phyloP scores from a whole-genome alignment of 2,113 vertebrate species.

The Neogobius melanostomus region DNA sequence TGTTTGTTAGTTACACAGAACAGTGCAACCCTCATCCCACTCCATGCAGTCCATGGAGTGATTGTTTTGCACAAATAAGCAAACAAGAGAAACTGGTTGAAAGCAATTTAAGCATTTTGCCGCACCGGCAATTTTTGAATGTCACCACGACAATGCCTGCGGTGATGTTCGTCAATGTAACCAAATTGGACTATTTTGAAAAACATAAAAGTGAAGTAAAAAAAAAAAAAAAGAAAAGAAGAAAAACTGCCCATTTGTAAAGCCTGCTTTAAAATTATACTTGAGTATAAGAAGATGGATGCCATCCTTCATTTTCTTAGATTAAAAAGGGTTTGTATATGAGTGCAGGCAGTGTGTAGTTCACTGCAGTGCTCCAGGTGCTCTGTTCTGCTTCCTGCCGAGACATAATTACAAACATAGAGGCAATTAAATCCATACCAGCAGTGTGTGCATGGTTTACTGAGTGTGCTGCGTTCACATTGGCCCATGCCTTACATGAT shows the following conservation, averaged over 20 bases:
- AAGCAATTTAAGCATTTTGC: constrained; percentile 5
- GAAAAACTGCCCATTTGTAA: not conserved
- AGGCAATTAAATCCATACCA: constrained; percentile 69
- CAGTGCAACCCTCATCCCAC: not conserved
- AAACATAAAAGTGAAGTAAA: not conserved
- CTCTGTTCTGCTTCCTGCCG: constrained; percentile 66
- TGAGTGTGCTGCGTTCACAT: constrained; percentile 7
- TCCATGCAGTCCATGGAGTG: not conserved
- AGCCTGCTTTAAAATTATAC: constrained; percentile 30
- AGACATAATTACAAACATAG: constrained; percentile 71
- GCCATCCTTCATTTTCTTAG: constrained; percentile 40
- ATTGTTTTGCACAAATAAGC: constrained; percentile 13
- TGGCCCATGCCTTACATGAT: constrained; percentile 6
- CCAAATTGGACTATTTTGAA: constrained; percentile 18
- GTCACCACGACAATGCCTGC: constrained; percentile 3
- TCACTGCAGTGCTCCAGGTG: constrained; percentile 69
- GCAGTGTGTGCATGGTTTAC: constrained; percentile 27
- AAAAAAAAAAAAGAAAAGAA: too few relatives aligned
- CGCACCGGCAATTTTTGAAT: constrained; percentile 16
- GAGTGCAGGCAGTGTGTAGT: constrained; percentile 63
- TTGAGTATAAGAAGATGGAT: constrained; percentile 24
- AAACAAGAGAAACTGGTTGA: not conserved
- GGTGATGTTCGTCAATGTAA: not conserved
- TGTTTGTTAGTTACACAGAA: not conserved
- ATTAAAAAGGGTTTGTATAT: constrained; percentile 38